phyloP scores from a whole-genome alignment of 1,140 invertebrate species.

The Drosophila pruinosa region DNA sequence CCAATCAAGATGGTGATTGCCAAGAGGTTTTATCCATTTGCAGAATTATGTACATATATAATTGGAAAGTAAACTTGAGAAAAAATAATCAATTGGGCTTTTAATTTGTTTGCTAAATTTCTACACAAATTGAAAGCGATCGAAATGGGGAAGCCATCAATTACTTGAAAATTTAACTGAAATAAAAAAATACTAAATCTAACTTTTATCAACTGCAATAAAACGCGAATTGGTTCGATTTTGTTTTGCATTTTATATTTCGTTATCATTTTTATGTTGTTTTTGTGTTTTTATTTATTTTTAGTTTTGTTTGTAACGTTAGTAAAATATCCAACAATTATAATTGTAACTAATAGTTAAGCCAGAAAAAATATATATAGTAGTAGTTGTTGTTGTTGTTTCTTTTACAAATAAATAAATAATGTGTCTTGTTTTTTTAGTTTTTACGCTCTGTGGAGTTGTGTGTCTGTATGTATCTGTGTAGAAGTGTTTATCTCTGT shows the following conservation, averaged over 20 bases:
- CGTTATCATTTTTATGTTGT: constrained; percentile 39
- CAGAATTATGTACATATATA: too few species aligned
- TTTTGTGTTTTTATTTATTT: constrained; percentile 37
- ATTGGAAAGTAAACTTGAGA: too few species aligned
- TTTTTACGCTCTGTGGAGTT: constrained; percentile 37
- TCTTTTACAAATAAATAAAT: constrained; percentile 74
- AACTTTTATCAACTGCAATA: not conserved
- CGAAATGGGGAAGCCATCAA: too few species aligned
- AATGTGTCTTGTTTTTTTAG: constrained; percentile 62
- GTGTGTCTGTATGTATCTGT: constrained; percentile 14
- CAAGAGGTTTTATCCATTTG: too few species aligned
- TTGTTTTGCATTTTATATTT: constrained; percentile 64
- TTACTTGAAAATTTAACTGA: too few species aligned
- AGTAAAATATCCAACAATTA: constrained; percentile 80
- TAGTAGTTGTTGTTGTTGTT: constrained; percentile 53
- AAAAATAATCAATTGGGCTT: too few species aligned
- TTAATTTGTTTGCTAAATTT: too few species aligned
- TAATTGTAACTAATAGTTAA: constrained; percentile 78
- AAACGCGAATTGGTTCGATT: constrained; percentile 30
- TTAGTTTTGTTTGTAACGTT: constrained; percentile 68
- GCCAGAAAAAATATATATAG: constrained; percentile 72
- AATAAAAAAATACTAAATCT: too few species aligned
- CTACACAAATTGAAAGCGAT: too few species aligned
- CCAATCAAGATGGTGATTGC: too few species aligned
- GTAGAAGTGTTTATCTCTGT: constrained; percentile 18